Evolutionary conservation across 2,113 vertebrate genomes (phyloP).

Genomic region (Salvelinus sp.): DNA sequence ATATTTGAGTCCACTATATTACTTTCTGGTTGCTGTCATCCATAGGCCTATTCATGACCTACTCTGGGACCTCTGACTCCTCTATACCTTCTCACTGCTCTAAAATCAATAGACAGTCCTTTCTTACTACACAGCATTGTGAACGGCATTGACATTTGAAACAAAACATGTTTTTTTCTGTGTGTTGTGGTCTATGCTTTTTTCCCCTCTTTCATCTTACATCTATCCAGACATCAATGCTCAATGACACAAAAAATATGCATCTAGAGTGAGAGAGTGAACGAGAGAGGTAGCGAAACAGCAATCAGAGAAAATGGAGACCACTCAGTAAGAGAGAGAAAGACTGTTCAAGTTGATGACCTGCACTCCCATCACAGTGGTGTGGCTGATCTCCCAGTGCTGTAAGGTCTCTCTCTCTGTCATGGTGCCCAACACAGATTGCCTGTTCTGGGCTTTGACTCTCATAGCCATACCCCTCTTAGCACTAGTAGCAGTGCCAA

Average conservation of each 20-base stretch:
- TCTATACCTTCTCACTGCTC: neutral
- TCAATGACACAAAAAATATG: neutral
- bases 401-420: neutral
- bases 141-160: constrained; percentile 8
- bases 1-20: neutral
- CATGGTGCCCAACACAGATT: constrained; percentile 7
- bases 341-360: neutral
- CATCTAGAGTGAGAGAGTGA: neutral
- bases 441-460: constrained; percentile 18
- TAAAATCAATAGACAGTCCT: constrained; percentile 15
- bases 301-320: neutral
- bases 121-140: constrained; percentile 2
- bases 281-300: neutral
- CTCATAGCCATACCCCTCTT: constrained; percentile 43
- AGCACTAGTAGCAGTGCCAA: constrained; percentile 38
- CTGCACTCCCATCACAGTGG: neutral
- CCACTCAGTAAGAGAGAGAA: neutral
- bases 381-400: neutral
- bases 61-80: neutral
- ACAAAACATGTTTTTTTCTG: neutral
- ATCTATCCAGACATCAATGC: neutral
- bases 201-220: neutral
- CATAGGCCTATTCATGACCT: neutral
- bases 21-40: neutral
- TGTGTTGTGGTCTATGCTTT: neutral